Conservation (phyloP, 2,888 invertebrate genomes). For the Coenonympha arcania region DNA sequence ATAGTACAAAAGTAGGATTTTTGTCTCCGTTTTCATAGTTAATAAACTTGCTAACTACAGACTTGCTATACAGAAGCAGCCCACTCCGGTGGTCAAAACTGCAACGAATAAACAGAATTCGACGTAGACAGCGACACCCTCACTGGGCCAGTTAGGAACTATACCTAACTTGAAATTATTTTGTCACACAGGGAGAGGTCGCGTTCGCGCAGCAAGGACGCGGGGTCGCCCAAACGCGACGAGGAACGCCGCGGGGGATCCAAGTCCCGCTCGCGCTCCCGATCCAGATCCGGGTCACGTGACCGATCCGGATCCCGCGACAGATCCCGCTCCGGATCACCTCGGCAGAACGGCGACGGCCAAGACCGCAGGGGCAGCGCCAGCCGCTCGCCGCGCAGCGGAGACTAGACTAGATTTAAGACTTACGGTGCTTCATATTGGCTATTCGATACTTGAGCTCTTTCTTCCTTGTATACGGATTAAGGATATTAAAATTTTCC, state of each 20-base stretch:
- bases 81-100: too few relatives aligned
- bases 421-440: neutral
- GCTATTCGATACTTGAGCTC: neutral
- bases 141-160: too few relatives aligned
- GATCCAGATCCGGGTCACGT: slow-evolving; percentile 44
- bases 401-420: slow-evolving; percentile 41
- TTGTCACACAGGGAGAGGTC: slow-evolving; percentile 75
- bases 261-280: slow-evolving; percentile 53
- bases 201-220: slow-evolving; percentile 79
- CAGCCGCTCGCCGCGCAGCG: slow-evolving; percentile 65
- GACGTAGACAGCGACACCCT: too few relatives aligned
- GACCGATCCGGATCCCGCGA: slow-evolving; percentile 50
- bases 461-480: neutral
- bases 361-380: slow-evolving; percentile 46
- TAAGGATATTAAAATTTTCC: neutral
- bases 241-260: slow-evolving; percentile 50
- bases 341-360: slow-evolving; percentile 57
- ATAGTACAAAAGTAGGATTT: too few relatives aligned
- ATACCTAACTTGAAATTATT: neutral
- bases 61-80: too few relatives aligned
- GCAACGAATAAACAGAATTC: too few relatives aligned
- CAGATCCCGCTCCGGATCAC: slow-evolving; percentile 48
- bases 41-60: too few relatives aligned
- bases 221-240: slow-evolving; percentile 58
- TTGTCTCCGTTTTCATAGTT: too few relatives aligned